Evolutionary conservation across 2,797 vertebrate species (phyloP).

Genomic region (Thamnophis elegans): DNA sequence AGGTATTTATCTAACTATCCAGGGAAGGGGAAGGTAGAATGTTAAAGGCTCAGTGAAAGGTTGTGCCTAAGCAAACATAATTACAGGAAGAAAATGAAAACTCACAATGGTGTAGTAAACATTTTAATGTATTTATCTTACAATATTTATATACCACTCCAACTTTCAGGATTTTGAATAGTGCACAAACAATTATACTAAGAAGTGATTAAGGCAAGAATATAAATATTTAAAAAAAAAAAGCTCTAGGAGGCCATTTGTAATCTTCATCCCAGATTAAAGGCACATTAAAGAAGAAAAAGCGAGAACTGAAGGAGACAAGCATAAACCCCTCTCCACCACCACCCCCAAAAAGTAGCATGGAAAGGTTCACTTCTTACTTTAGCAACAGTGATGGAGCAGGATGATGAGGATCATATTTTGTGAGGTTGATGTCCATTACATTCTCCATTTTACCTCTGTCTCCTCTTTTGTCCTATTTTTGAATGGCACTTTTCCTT

Average conservation of each 20-base stretch:
- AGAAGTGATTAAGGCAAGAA: not conserved
- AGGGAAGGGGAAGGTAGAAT: slow-evolving; percentile 31
- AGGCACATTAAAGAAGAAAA: not conserved
- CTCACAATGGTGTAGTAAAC: not conserved
- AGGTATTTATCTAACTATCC: slow-evolving; percentile 58
- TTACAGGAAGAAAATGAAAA: slow-evolving; percentile 51
- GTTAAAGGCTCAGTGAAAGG: slow-evolving; percentile 36
- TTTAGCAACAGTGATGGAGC: not conserved
- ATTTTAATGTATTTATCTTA: not conserved
- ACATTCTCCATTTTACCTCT: not conserved
- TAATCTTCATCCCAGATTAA: not conserved
- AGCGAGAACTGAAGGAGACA: not conserved
- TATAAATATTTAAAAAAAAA: not conserved
- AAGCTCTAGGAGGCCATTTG: not conserved
- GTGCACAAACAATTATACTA: not conserved
- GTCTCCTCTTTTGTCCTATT: not conserved
- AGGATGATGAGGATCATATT: not conserved
- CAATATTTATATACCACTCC: not conserved
- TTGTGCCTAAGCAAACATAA: slow-evolving; percentile 44
- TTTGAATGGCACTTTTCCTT: not conserved
- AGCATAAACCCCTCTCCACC: not conserved
- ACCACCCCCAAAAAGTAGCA: not conserved
- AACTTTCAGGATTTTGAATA: not conserved
- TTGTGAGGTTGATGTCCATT: not conserved
- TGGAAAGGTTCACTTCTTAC: not conserved